These are phyloP conservation scores for Phasianus colchicus DNA, from an alignment of 2,113 vertebrate genomes.

Conservation along the genomic window DNA sequence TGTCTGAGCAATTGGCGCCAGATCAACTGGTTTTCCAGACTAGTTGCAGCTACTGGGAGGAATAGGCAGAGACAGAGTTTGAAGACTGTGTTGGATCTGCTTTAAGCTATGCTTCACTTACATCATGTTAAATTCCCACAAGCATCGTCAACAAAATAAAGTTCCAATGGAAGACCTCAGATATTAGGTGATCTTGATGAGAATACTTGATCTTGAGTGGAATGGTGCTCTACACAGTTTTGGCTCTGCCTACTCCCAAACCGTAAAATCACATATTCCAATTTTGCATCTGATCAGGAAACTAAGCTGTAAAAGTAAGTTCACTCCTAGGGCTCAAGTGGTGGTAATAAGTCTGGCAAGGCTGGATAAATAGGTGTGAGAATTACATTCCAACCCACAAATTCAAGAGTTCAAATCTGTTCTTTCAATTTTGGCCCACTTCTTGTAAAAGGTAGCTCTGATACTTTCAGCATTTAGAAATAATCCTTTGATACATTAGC, in stretches of 20 bases:
- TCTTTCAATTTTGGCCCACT: constrained; percentile 60
- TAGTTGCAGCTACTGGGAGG: constrained; percentile 29
- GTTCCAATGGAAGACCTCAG: background rate
- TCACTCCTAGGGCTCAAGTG: constrained; percentile 50
- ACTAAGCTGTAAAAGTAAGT: constrained; percentile 62
- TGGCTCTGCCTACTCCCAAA: constrained; percentile 41
- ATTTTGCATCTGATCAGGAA: constrained; percentile 60
- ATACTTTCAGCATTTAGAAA: constrained; percentile 51
- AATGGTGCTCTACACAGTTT: constrained; percentile 2
- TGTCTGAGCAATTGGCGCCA: background rate
- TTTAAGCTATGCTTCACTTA: constrained; percentile 10
- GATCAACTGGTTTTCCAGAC: constrained; percentile 25
- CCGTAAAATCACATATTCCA: constrained; percentile 31
- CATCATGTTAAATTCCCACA: constrained; percentile 44
- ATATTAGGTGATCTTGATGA: constrained; percentile 55
- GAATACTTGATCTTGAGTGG: constrained; percentile 10
- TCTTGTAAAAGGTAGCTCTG: constrained; percentile 36
- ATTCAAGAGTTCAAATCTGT: constrained; percentile 58
- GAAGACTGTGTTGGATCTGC: background rate
- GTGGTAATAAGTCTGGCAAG: constrained; percentile 55
- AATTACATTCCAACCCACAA: constrained; percentile 59
- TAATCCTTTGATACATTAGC: constrained; percentile 41
- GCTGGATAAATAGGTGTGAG: constrained; percentile 67
- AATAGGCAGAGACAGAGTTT: background rate
- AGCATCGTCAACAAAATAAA: background rate